Conservation (phyloP, 2,888 invertebrate genomes). For the Seira ritae region DNA sequence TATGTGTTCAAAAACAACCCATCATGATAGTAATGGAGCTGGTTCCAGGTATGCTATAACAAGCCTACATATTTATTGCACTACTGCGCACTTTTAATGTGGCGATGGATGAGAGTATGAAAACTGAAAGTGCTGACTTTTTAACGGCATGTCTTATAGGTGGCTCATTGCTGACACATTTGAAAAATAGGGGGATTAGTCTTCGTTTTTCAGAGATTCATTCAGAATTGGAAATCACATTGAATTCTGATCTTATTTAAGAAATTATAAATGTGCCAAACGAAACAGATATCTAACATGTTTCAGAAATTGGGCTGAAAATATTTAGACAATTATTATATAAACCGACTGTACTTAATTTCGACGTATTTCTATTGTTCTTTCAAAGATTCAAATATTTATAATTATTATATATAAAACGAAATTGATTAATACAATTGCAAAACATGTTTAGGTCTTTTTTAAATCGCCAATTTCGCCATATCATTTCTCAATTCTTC, state of each 20-base stretch:
- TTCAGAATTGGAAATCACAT: constrained; percentile 67
- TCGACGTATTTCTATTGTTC: constrained; percentile 13
- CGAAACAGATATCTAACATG: neutral
- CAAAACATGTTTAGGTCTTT: no score
- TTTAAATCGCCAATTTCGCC: neutral
- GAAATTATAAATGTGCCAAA: neutral
- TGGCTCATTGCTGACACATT: constrained; percentile 91
- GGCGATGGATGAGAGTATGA: neutral
- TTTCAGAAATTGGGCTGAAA: neutral
- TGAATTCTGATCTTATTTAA: constrained; percentile 68
- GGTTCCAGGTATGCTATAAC: constrained; percentile 82
- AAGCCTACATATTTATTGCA: neutral
- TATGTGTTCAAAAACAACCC: constrained; percentile 98
- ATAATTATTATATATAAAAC: constrained; percentile 27
- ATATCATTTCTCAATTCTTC: constrained; percentile 33
- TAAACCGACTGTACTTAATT: neutral
- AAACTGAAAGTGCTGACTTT: neutral
- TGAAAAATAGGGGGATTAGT: constrained; percentile 85
- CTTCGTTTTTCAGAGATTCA: constrained; percentile 89
- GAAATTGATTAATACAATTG: neutral
- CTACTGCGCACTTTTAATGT: neutral
- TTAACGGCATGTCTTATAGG: no score
- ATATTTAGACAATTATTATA: constrained; percentile 1
- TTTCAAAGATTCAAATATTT: neutral
- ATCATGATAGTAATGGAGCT: constrained; percentile 99